Evolutionary conservation across 2,797 vertebrate genomes (phyloP).

Genomic region (Neopelma chrysocephalum): DNA sequence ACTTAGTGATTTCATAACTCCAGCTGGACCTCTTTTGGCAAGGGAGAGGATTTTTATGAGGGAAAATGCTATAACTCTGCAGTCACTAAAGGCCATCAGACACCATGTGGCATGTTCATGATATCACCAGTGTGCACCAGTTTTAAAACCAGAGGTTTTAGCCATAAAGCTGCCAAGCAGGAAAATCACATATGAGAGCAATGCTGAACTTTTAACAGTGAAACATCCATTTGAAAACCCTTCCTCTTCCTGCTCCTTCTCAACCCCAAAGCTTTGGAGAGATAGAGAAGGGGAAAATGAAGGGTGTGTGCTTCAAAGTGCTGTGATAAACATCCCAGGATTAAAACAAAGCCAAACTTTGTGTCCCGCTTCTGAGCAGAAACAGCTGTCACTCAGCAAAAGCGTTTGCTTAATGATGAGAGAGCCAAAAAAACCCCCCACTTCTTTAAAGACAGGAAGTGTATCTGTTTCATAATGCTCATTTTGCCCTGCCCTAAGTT

Average conservation of each 20-base stretch:
- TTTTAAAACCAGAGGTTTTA: conserved; percentile 41
- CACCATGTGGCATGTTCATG: conserved; percentile 55
- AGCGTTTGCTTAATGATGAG: not conserved
- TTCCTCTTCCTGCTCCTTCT: conserved; percentile 55
- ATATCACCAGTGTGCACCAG: conserved; percentile 56
- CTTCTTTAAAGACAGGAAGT: not conserved
- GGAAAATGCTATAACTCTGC: conserved; percentile 65
- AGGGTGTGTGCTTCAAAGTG: not conserved
- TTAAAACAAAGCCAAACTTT: conserved; percentile 46
- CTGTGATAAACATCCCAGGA: conserved; percentile 55
- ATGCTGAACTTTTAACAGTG: conserved; percentile 28
- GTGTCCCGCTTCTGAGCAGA: conserved; percentile 33
- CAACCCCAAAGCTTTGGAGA: conserved; percentile 31
- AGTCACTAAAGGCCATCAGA: conserved; percentile 52
- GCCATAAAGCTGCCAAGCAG: conserved; percentile 65
- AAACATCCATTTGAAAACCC: conserved; percentile 48
- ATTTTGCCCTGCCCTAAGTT: not conserved
- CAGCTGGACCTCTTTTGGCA: conserved; percentile 51
- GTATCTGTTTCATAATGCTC: not conserved
- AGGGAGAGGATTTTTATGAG: conserved; percentile 55
- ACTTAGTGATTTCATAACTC: conserved; percentile 50
- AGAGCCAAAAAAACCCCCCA: not conserved
- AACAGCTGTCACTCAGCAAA: conserved; percentile 59
- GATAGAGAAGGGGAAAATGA: conserved; percentile 37
- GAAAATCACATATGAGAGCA: conserved; percentile 29